Conservation (phyloP, 2,888 invertebrate genomes). For the Protophormia terraenovae region DNA sequence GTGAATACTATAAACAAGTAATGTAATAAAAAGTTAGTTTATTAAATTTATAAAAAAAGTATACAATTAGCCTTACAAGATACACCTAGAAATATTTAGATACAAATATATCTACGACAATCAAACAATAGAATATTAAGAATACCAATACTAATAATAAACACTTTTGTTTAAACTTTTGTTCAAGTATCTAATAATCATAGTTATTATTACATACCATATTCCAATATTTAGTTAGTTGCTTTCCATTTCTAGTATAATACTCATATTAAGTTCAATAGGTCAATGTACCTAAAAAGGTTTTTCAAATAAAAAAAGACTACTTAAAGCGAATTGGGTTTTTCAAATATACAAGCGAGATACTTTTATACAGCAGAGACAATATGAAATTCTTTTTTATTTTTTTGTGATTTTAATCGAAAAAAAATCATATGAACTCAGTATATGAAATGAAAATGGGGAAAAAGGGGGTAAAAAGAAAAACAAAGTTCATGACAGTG, state of each 20-base stretch:
- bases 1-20: neutral
- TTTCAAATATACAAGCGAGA: too few species aligned
- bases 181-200: constrained; percentile 3
- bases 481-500: constrained; percentile 50
- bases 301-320: constrained; percentile 35
- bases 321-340: constrained; percentile 35
- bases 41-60: neutral
- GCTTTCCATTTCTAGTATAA: constrained; percentile 20
- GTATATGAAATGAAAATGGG: neutral
- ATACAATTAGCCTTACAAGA: neutral
- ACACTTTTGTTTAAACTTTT: neutral
- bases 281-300: constrained; percentile 59
- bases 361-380: too few species aligned
- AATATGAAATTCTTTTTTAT: neutral
- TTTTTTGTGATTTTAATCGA: constrained; percentile 35
- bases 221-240: neutral
- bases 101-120: neutral
- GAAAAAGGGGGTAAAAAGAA: neutral
- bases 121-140: neutral
- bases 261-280: constrained; percentile 63
- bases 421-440: constrained; percentile 15
- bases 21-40: neutral
- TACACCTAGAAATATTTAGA: neutral
- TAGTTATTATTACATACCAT: neutral
- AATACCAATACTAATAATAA: neutral